These are phyloP conservation scores for Drosophila siamana DNA, from an alignment of 2,888 invertebrate genomes.

Conservation along the genomic window DNA sequence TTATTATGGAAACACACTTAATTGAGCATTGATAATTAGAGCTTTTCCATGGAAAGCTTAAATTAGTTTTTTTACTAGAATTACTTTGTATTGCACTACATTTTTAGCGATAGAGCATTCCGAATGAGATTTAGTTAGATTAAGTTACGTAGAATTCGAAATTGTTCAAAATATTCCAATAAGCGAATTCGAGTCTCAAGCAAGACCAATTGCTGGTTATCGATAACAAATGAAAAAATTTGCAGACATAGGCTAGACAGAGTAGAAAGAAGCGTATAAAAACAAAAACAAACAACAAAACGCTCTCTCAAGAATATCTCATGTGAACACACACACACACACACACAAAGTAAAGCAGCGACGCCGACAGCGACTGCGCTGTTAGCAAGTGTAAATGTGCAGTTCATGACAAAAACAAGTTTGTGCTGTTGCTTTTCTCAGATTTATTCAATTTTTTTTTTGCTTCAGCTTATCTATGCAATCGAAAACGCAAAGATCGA, in stretches of 20 bases:
- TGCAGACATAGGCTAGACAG: background rate
- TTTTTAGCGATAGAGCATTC: background rate
- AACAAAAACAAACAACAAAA: conserved; percentile 7
- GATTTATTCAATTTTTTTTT: conserved; percentile 15
- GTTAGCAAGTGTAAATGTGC: conserved; percentile 21
- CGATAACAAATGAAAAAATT: conserved; percentile 6
- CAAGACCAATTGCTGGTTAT: background rate
- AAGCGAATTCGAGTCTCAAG: background rate
- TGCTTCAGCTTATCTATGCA: conserved; percentile 55
- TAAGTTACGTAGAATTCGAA: background rate
- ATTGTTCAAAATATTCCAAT: background rate
- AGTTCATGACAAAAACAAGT: conserved; percentile 38
- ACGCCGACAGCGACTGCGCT: conserved; percentile 23
- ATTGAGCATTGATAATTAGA: conserved; percentile 11
- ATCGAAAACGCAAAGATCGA: conserved; percentile 53
- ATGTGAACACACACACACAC: conserved; percentile 21
- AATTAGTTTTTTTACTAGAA: conserved; percentile 7
- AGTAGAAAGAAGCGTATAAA: background rate
- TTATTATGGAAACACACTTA: conserved; percentile 3
- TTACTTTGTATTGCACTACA: background rate
- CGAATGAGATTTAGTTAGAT: background rate
- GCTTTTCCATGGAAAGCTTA: conserved; percentile 8
- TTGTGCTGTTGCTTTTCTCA: conserved; percentile 22
- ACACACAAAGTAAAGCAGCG: conserved; percentile 9
- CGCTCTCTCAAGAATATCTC: conserved; percentile 8